phyloP scores from a whole-genome alignment of 2,888 invertebrate species.

The Coelinius sp. region DNA sequence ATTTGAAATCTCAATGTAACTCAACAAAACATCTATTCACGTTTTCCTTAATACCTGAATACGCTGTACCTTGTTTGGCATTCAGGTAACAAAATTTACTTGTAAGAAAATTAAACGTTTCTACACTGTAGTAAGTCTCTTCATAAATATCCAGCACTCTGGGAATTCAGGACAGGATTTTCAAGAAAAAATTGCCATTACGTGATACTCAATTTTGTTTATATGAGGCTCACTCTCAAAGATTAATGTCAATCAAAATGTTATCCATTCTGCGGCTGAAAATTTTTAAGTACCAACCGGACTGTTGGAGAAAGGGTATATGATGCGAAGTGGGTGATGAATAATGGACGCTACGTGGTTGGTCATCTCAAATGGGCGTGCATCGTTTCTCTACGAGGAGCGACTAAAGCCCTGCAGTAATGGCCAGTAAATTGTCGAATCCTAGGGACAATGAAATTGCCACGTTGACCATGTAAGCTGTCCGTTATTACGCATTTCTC shows the following conservation, averaged over 20 bases:
- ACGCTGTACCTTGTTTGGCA: background rate
- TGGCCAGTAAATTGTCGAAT: conserved; percentile 66
- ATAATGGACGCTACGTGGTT: conserved; percentile 67
- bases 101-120: background rate
- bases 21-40: too few species aligned
- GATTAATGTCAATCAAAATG: conserved; percentile 9
- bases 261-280: conserved; percentile 3
- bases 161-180: background rate
- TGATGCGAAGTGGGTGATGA: conserved; percentile 63
- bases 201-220: conserved; percentile 11
- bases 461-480: conserved; percentile 60
- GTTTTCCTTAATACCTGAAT: too few species aligned
- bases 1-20: too few species aligned
- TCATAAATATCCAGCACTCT: background rate
- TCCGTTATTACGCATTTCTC: conserved; percentile 62
- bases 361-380: conserved; percentile 54
- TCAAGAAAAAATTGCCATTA: background rate
- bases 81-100: background rate
- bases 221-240: background rate
- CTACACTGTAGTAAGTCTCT: background rate
- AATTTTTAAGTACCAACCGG: conserved; percentile 28
- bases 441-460: conserved; percentile 65
- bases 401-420: conserved; percentile 55
- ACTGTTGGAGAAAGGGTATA: conserved; percentile 29
- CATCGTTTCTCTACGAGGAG: conserved; percentile 31